phyloP scores from a whole-genome alignment of 2,113 vertebrate species.

The Polypterus bichir region DNA sequence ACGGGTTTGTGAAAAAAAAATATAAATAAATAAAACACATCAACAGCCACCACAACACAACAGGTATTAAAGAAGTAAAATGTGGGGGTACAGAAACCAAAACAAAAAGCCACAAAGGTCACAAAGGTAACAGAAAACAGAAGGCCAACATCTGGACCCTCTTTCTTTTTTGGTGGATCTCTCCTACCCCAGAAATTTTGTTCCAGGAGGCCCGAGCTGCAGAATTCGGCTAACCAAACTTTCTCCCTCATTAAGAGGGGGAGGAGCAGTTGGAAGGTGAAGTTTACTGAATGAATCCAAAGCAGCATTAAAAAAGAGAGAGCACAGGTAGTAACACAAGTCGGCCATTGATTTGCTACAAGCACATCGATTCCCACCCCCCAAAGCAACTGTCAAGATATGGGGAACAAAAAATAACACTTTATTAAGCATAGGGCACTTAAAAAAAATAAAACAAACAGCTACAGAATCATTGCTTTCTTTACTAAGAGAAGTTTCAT shows the following conservation, averaged over 20 bases:
- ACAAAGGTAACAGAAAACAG: slow-evolving; percentile 56
- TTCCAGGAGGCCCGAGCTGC: slow-evolving; percentile 97
- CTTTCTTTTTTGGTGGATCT: slow-evolving; percentile 75
- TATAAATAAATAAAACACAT: slow-evolving; percentile 8
- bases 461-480: too few relatives aligned
- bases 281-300: slow-evolving; percentile 96
- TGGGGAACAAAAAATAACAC: too few relatives aligned
- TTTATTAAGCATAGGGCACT: too few relatives aligned
- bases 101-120: slow-evolving; percentile 38
- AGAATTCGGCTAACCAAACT: slow-evolving; percentile 99
- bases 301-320: slow-evolving; percentile 88
- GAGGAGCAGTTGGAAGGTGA: slow-evolving; percentile 94
- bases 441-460: too few relatives aligned
- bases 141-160: slow-evolving; percentile 78
- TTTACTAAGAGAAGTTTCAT: too few relatives aligned
- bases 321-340: slow-evolving; percentile 66
- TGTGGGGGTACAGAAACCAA: slow-evolving; percentile 10
- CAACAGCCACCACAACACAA: slow-evolving; percentile 4
- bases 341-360: background rate
- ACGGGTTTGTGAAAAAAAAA: slow-evolving; percentile 25
- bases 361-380: background rate
- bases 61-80: slow-evolving; percentile 14
- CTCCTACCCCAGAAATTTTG: slow-evolving; percentile 99
- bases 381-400: too few relatives aligned
- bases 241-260: slow-evolving; percentile 99